Conservation (phyloP, 92 coral and sea anemone species). For the Siderastrea radians region DNA sequence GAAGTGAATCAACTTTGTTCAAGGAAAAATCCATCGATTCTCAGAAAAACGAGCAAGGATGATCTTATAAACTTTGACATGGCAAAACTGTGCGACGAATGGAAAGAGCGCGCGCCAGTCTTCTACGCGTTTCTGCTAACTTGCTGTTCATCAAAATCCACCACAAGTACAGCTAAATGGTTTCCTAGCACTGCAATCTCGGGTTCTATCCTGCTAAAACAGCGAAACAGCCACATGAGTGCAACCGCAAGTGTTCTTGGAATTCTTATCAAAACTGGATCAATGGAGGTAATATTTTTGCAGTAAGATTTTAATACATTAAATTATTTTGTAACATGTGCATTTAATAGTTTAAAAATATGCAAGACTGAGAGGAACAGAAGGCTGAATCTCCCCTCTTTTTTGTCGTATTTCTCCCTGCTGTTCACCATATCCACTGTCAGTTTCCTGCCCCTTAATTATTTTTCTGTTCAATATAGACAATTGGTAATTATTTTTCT, state of each 20-base stretch:
- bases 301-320: background rate
- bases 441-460: constrained; percentile 21
- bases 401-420: background rate
- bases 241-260: constrained; percentile 43
- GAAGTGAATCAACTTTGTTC: too few relatives aligned
- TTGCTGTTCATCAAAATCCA: constrained; percentile 40
- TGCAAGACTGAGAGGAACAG: too few relatives aligned
- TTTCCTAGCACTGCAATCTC: constrained; percentile 34
- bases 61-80: background rate
- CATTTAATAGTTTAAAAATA: too few relatives aligned
- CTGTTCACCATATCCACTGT: constrained; percentile 1
- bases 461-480: constrained; percentile 16
- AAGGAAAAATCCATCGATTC: too few relatives aligned
- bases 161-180: constrained; percentile 22
- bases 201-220: constrained; percentile 40
- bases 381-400: too few relatives aligned
- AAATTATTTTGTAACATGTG: too few relatives aligned
- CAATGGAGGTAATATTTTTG: constrained; percentile 52
- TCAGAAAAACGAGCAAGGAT: too few relatives aligned
- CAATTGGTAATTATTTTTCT: constrained; percentile 1
- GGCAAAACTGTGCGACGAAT: constrained; percentile 22
- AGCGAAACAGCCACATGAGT: background rate
- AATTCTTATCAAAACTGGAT: constrained; percentile 61
- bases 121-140: constrained; percentile 51
- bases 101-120: constrained; percentile 53